Evolutionary conservation across 2,113 vertebrate species (phyloP).

Genomic region (Chlorodrepanis virens): DNA sequence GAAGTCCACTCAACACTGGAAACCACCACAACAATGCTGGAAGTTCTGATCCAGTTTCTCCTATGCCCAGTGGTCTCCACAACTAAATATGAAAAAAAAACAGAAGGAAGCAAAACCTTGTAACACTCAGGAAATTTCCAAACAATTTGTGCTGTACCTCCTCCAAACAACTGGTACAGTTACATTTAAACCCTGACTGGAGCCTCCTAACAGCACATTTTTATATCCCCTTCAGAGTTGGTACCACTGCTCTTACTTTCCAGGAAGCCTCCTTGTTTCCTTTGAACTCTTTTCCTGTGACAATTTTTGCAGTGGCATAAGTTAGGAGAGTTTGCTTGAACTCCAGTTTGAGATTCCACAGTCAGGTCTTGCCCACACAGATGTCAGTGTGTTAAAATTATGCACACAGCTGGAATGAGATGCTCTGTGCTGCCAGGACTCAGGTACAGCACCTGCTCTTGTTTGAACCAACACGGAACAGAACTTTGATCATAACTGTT

Average conservation of each 20-base stretch:
- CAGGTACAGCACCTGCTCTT: neutral
- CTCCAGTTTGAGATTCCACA: neutral
- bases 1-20: rapidly evolving
- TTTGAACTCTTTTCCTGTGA: neutral
- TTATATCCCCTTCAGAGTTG: rapidly evolving
- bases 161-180: rapidly evolving
- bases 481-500: neutral
- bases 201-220: neutral
- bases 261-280: neutral
- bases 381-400: neutral
- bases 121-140: neutral
- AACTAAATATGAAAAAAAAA: neutral
- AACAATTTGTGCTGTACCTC: neutral
- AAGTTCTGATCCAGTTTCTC: neutral
- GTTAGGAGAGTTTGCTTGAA: neutral
- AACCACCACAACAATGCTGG: rapidly evolving
- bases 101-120: neutral
- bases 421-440: neutral
- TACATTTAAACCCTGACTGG: neutral
- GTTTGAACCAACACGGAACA: neutral
- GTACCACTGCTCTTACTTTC: neutral
- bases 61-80: rapidly evolving
- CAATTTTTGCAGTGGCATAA: neutral
- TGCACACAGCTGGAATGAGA: neutral
- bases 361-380: neutral